Base-by-base conservation (phyloP, 2,888 invertebrate species). In the Junonia oenone region DNA sequence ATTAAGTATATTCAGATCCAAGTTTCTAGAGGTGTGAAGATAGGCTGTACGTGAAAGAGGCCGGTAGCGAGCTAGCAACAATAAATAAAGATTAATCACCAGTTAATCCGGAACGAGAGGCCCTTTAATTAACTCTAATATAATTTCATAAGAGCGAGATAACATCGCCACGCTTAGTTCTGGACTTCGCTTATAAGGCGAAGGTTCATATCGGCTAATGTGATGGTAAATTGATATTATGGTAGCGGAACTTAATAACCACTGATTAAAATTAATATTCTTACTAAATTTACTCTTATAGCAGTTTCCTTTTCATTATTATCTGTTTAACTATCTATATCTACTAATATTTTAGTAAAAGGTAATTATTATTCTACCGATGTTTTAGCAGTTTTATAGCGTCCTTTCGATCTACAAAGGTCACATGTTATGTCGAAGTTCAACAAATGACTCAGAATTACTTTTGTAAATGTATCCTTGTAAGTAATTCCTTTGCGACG, bases 81-180 rank as follows among this genome's bases (percentile, higher is more conserved):
- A 56, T 56, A 52, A 62, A 62, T 62, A 52, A 60, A 62, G 62
- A 60, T 60, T 58, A 60, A 62, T 62, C 56, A 45, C 60, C 26
- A 43, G 46, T 45, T 22, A 59, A 54, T 51, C 58, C 56, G 55
- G 49, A 48, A 33, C 58, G n/a, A 13, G 43, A 43, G 22, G 26
- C 29, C 17, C 46, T 46, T 46, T 46, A 31, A 46, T 46, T 31
- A 46, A 31, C 46, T 45, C 33, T 17, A 51, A 35, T 15, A 37
- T 45, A 45, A 6, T 51, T 46, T 13, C 9, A 38, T 52, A 43
- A 46, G 29, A 46, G 40, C 13, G 8, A 26, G 52, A 52, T 52
- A 52, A 9, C 17, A 52, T 52, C 52, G 5, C 22, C 11, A 17
- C 38, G 38, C 22, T 43, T 43, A 13, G 22, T 40, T 40, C 40